Evolutionary conservation across 2,797 vertebrate species (phyloP), one percentile per base, ranked within the genome.

Genomic region (Eleutherodactylus coqui): DNA sequence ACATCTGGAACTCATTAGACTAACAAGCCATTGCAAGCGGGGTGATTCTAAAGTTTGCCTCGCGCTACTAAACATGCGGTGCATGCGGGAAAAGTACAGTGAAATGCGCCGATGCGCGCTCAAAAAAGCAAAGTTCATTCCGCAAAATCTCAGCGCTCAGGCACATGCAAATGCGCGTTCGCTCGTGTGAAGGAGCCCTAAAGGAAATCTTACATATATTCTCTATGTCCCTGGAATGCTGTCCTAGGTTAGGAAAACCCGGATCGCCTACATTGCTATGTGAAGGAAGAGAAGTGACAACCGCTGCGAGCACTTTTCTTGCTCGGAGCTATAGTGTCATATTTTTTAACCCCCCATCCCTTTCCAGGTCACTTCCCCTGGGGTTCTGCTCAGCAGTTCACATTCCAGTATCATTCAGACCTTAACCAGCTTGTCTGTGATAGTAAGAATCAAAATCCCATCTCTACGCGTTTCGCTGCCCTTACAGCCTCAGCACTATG

Each of bases 231-330:
- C 67, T 70, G 11, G 24, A 5, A 11, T n/a, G 13, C 10, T 41
- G 67, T 36, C 19, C 7, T 17, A 24, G 34, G 64, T 38, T 69
- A 38, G 64, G 34, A 21, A 34, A 11, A n/a, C 19, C 34, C 62
- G 17, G 62, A 17, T 64, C 29, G 34, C 16, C 62, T 14, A 14
- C 62, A 38, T 21, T 4, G 11, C 4, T 7, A 5, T 4, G 11
- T 27, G 70, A 73, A 27, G 70, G 70, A 73, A 45, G 24, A 2
- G 41, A 27, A 45, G 24, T 73, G 70, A 73, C 70, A 73, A 45
- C 70, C 38, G 24, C 70, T 73, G 16, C 38, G 16, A 16, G 70
- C 41, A 16, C 41, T 27, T 45, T 45, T 27, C 70, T n/a, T 4
- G 36, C 67, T 41, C 36, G 1, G 8, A 70, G 67, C 21, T 45